These are phyloP conservation scores for Spodoptera litura DNA, from an alignment of 1,140 invertebrate species.

Conservation along the genomic window DNA sequence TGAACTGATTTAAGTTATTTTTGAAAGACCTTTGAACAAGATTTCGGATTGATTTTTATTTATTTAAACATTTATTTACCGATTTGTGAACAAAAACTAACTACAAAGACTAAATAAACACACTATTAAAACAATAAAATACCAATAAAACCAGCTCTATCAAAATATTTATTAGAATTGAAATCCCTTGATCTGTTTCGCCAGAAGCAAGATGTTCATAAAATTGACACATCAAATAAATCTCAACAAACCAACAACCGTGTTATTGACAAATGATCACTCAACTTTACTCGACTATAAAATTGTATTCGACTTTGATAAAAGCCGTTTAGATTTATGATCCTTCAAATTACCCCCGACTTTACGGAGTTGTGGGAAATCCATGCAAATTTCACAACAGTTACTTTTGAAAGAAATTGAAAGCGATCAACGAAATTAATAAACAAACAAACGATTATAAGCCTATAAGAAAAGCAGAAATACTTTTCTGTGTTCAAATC, in stretches of 20 bases:
- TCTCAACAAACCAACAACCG: neutral
- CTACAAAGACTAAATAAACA: no score
- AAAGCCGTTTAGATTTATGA: constrained; percentile 46
- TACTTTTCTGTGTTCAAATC: no score
- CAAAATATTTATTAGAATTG: neutral
- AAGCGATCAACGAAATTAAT: constrained; percentile 1
- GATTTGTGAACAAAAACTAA: no score
- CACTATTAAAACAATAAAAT: no score
- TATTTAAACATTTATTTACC: no score
- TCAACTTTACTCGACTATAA: constrained; percentile 47
- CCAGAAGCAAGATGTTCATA: neutral
- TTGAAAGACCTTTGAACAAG: no score
- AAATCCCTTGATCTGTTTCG: neutral
- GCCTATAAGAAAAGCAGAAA: no score
- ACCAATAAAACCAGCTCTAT: no score
- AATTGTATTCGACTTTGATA: constrained; percentile 27
- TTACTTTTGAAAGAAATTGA: constrained; percentile 21
- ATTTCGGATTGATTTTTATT: no score
- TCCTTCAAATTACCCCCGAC: constrained; percentile 37
- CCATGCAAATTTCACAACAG: constrained; percentile 18
- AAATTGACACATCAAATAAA: constrained; percentile 28
- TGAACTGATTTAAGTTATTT: no score
- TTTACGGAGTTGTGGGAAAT: neutral
- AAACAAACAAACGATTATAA: neutral
- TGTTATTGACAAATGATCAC: constrained; percentile 40